Conservation (phyloP, 2,888 invertebrate genomes). For the Dioctria rufipes region DNA sequence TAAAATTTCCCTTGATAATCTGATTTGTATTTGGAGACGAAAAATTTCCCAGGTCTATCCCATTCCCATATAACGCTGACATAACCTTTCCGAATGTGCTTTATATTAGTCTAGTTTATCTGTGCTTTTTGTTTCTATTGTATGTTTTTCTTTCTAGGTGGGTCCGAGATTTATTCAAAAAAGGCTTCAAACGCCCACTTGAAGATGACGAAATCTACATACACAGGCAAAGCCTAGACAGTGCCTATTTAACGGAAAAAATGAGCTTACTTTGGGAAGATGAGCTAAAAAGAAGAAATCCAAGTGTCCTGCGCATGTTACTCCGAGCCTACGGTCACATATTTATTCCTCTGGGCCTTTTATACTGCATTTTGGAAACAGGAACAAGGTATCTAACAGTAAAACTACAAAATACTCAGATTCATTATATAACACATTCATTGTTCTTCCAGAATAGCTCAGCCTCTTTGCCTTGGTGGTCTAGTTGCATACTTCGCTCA, state of each 20-base stretch:
- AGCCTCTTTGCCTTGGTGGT: constrained; percentile 78
- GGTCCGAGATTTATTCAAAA: constrained; percentile 72
- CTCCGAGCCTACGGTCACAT: constrained; percentile 70
- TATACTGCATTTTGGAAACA: constrained; percentile 66
- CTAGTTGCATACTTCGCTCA: constrained; percentile 78
- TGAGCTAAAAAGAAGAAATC: constrained; percentile 68
- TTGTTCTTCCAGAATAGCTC: constrained; percentile 73
- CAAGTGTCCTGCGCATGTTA: constrained; percentile 71
- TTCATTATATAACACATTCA: constrained; percentile 26
- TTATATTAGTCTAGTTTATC: too few species aligned
- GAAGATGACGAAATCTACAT: constrained; percentile 75
- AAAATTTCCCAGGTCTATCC: too few species aligned
- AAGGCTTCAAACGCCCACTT: constrained; percentile 73
- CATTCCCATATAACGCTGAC: too few species aligned
- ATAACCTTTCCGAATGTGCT: too few species aligned
- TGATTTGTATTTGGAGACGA: too few species aligned
- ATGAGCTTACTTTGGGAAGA: constrained; percentile 71
- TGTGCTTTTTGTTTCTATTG: too few species aligned
- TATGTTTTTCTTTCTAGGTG: constrained; percentile 65
- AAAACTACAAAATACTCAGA: constrained; percentile 43
- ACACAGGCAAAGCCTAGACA: constrained; percentile 72
- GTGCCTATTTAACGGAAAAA: constrained; percentile 72
- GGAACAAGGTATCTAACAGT: constrained; percentile 64
- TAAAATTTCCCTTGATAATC: too few species aligned
- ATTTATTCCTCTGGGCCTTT: constrained; percentile 67